phyloP scores from a whole-genome alignment of 2,888 invertebrate genomes.

The Athrips mouffetella region DNA sequence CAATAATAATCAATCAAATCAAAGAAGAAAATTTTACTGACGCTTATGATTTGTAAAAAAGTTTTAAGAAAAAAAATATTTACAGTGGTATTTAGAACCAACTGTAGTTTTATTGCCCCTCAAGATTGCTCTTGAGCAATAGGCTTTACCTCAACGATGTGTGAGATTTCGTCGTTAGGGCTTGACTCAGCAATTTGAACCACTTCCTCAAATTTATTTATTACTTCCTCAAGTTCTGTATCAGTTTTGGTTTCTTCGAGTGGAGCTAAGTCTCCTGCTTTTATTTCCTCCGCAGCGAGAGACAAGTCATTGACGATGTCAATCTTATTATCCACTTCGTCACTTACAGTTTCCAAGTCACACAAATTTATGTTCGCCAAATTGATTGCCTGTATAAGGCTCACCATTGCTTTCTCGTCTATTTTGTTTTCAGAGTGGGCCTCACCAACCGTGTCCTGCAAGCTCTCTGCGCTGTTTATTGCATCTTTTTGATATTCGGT shows the following conservation, averaged over 20 bases:
- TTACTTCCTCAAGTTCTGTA: neutral
- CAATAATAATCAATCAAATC: neutral
- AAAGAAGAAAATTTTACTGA: neutral
- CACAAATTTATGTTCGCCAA: slow-evolving; percentile 53
- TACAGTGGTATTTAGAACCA: neutral
- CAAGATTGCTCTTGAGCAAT: neutral
- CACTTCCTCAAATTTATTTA: neutral
- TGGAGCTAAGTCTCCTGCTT: neutral
- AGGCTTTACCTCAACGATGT: slow-evolving; percentile 40
- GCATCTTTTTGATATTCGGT: slow-evolving; percentile 28
- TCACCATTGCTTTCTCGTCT: slow-evolving; percentile 54
- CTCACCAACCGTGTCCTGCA: slow-evolving; percentile 16
- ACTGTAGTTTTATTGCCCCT: neutral
- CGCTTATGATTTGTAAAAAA: neutral
- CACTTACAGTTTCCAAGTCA: slow-evolving; percentile 48
- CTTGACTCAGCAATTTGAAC: slow-evolving; percentile 14
- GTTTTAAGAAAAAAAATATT: neutral
- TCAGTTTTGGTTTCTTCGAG: neutral
- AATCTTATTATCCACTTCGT: slow-evolving; percentile 31
- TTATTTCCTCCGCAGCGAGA: neutral
- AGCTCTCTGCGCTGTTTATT: slow-evolving; percentile 1
- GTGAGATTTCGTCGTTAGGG: slow-evolving; percentile 37
- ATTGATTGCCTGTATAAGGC: slow-evolving; percentile 56
- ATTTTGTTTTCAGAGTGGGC: slow-evolving; percentile 35
- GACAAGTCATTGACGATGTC: slow-evolving; percentile 24